phyloP scores from a whole-genome alignment of 2,888 invertebrate genomes.

The Thelaira solivaga region DNA sequence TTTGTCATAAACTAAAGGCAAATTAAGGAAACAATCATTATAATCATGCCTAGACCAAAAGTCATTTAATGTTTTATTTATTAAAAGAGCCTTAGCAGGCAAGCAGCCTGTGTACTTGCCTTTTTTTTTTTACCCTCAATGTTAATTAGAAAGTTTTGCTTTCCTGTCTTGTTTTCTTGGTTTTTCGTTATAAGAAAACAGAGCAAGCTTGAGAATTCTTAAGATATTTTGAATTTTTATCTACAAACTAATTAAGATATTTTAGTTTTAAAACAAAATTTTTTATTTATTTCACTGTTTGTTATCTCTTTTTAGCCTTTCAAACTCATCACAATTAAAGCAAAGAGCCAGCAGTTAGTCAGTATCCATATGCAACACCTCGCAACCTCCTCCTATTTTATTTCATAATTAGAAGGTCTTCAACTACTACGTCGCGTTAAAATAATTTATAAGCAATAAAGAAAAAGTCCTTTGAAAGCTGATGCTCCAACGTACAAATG shows the following conservation, averaged over 20 bases:
- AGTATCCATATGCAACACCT: constrained; percentile 15
- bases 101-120: neutral
- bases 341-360: too few species aligned
- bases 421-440: too few species aligned
- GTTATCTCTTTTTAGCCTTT: constrained; percentile 44
- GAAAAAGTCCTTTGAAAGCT: too few species aligned
- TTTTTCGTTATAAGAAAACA: neutral
- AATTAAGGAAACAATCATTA: neutral
- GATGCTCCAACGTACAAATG: constrained; percentile 68
- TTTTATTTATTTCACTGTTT: neutral
- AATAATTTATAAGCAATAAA: too few species aligned
- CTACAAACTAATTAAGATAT: constrained; percentile 40
- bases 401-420: constrained; percentile 17
- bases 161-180: too few species aligned
- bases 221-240: neutral
- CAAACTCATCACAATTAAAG: neutral
- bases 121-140: constrained; percentile 26
- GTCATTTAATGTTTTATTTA: constrained; percentile 51
- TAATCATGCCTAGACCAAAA: constrained; percentile 26
- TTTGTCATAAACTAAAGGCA: neutral
- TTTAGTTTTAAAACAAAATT: constrained; percentile 3
- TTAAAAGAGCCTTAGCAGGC: constrained; percentile 1
- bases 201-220: neutral
- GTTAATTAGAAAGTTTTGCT: constrained; percentile 46
- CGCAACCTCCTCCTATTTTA: neutral